These are phyloP conservation scores for Crenuchus spilurus DNA, from an alignment of 2,797 vertebrate species.

Conservation along the genomic window DNA sequence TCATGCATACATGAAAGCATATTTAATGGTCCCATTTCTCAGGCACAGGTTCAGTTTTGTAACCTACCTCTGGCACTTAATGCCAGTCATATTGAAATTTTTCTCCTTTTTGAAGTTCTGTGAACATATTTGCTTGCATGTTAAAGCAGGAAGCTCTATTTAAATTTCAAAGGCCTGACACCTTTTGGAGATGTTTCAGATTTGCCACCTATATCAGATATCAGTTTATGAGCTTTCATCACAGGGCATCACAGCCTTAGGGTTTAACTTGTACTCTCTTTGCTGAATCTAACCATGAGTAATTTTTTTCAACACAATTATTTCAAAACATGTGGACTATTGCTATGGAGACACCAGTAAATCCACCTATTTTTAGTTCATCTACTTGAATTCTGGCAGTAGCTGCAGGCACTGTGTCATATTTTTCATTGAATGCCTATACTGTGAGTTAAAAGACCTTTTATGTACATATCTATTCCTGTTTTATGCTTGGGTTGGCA, in stretches of 20 bases:
- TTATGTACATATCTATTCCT: too few species aligned
- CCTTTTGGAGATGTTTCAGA: conserved; percentile 55
- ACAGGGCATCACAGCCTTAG: background rate
- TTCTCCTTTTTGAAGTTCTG: conserved; percentile 59
- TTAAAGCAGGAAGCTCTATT: conserved; percentile 67
- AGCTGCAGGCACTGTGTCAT: too few species aligned
- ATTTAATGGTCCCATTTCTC: conserved; percentile 23
- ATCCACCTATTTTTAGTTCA: conserved; percentile 31
- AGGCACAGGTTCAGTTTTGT: background rate
- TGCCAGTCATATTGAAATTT: conserved; percentile 20
- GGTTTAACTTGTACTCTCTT: background rate
- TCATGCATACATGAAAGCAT: conserved; percentile 34
- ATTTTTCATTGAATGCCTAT: too few species aligned
- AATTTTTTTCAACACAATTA: too few species aligned
- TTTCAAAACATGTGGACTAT: conserved; percentile 6
- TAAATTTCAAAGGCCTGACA: conserved; percentile 75
- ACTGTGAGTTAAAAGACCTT: too few species aligned
- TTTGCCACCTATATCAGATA: conserved; percentile 66
- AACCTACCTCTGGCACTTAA: background rate
- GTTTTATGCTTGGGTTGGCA: too few species aligned
- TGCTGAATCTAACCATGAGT: background rate
- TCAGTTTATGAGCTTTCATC: conserved; percentile 13
- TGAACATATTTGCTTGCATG: conserved; percentile 64
- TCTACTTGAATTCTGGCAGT: conserved; percentile 7
- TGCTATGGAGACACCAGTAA: conserved; percentile 19